Percentiles rank a stretch among this genome's conserved stretches.
Conservation (phyloP, 2,888 invertebrate genomes). For the Temnothorax rugatulus region DNA sequence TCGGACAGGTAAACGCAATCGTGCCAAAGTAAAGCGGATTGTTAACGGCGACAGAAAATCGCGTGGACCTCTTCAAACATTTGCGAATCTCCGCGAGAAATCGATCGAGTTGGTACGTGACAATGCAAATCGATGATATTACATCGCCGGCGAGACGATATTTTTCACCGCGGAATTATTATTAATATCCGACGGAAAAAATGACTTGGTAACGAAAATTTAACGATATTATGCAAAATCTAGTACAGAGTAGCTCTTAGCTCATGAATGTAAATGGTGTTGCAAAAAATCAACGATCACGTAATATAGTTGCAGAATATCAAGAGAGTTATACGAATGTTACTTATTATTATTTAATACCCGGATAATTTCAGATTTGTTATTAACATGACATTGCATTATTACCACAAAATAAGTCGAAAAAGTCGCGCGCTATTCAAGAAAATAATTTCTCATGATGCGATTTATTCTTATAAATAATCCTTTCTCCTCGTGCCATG, state of each 20-base stretch:
- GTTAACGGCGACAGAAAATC: slow-evolving; percentile 53
- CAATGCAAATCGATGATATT: slow-evolving; percentile 56
- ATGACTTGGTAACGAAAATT: slow-evolving; percentile 37
- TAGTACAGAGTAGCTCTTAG: slow-evolving; percentile 28
- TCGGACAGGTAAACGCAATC: slow-evolving; percentile 58
- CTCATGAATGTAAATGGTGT: slow-evolving; percentile 51
- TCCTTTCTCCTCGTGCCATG: not conserved
- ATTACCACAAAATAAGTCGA: not conserved
- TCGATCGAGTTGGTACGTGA: slow-evolving; percentile 54
- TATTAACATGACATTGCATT: not conserved
- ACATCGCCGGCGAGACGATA: slow-evolving; percentile 37
- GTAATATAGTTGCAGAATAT: slow-evolving; percentile 22
- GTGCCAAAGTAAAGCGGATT: slow-evolving; percentile 57
- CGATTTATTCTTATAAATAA: not conserved
- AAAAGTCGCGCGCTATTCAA: not conserved
- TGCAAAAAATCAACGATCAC: slow-evolving; percentile 36
- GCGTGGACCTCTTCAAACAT: slow-evolving; percentile 55
- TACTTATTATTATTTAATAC: slow-evolving; percentile 4
- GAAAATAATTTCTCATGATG: not conserved
- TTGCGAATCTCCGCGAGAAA: slow-evolving; percentile 48
- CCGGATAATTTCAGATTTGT: not conserved
- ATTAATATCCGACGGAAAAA: slow-evolving; percentile 46
- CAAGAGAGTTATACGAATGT: not conserved
- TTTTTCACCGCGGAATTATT: slow-evolving; percentile 46
- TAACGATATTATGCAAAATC: slow-evolving; percentile 51